Conservation (phyloP, 2,797 vertebrate genomes). For the Champsocephalus esox region DNA sequence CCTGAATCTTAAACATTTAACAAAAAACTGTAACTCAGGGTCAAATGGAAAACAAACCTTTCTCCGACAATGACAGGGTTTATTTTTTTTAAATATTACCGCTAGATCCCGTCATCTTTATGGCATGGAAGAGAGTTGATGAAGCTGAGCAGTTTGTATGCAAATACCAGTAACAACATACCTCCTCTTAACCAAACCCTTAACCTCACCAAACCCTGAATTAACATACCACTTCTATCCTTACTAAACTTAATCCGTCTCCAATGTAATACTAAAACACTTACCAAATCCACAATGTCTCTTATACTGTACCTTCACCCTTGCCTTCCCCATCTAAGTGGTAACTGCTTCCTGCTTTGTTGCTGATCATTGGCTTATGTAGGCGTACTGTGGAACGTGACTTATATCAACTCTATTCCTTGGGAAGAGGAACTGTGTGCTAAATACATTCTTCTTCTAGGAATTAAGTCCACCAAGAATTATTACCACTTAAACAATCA, state of each 20-base stretch:
- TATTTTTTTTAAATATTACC: slow-evolving; percentile 4
- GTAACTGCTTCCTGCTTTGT: not conserved
- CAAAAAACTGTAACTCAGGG: not conserved
- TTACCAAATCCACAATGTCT: not conserved
- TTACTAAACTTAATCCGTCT: not conserved
- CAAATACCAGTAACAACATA: not conserved
- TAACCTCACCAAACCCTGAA: not conserved
- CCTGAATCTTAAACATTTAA: slow-evolving; percentile 25
- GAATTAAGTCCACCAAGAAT: not conserved
- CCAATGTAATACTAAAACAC: not conserved
- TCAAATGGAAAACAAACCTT: slow-evolving; percentile 2
- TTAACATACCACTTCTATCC: not conserved
- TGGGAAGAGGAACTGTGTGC: not conserved
- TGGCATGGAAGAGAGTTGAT: slow-evolving; percentile 44
- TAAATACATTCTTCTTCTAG: not conserved
- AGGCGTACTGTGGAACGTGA: not conserved
- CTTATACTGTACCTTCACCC: not conserved
- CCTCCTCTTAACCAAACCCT: not conserved
- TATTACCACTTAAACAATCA: not conserved
- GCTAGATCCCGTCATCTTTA: slow-evolving; percentile 14
- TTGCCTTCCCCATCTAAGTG: not conserved
- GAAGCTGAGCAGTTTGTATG: not conserved
- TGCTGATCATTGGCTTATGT: not conserved
- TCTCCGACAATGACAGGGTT: not conserved
- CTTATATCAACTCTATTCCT: not conserved